Evolutionary conservation across 2,797 vertebrate genomes (phyloP).

Genomic region (Petrocephalus sullivani): DNA sequence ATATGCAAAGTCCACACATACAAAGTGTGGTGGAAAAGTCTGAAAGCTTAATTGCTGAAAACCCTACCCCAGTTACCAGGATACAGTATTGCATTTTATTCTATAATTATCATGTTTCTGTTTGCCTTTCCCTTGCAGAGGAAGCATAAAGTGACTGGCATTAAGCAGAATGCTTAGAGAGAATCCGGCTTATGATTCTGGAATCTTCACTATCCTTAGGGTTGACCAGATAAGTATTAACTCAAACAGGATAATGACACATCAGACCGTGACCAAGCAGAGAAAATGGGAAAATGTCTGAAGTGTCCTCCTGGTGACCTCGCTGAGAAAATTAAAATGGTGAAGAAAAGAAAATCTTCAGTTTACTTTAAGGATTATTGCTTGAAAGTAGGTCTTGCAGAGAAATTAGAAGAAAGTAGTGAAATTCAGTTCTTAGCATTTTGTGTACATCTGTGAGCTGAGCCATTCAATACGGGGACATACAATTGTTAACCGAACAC

Average conservation of each 20-base stretch:
- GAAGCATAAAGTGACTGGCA: conserved; percentile 13
- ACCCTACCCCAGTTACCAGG: not conserved
- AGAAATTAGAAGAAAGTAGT: conserved; percentile 24
- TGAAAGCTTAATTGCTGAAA: not conserved
- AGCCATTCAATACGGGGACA: not conserved
- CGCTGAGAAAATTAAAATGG: conserved; percentile 57
- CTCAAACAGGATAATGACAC: conserved; percentile 61
- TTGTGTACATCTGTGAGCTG: not conserved
- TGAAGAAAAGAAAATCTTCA: conserved; percentile 58
- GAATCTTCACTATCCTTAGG: conserved; percentile 2
- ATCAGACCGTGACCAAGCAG: conserved; percentile 60
- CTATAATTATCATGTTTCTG: conserved; percentile 16
- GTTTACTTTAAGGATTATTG: conserved; percentile 59
- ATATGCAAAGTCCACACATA: not conserved
- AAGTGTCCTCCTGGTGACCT: conserved; percentile 65
- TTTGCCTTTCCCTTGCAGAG: conserved; percentile 8
- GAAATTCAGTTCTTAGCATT: not conserved
- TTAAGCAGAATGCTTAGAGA: not conserved
- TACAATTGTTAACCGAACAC: not conserved
- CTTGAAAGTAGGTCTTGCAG: conserved; percentile 47
- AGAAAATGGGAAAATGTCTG: conserved; percentile 62
- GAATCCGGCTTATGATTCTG: conserved; percentile 23
- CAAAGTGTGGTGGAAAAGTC: not conserved
- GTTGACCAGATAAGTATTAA: conserved; percentile 45
- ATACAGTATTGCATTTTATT: not conserved